Evolutionary conservation across 2,113 vertebrate species (phyloP).

Genomic region (Aix galericulata): DNA sequence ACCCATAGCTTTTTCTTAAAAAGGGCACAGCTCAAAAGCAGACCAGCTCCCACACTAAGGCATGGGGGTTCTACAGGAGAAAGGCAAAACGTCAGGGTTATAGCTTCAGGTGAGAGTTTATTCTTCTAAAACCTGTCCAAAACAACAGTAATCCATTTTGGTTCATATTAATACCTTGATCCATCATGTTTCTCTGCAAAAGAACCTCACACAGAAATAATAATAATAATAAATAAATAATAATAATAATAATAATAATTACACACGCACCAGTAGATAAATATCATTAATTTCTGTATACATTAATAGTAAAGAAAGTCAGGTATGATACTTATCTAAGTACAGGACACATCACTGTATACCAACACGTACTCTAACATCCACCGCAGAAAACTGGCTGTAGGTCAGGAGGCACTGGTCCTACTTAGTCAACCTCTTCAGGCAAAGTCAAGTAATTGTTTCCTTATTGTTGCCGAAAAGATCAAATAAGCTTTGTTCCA

Average conservation of each 20-base stretch:
- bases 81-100: background rate
- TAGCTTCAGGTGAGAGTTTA: background rate
- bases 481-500: background rate
- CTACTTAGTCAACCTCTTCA: background rate
- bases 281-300: background rate
- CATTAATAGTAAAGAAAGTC: background rate
- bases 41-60: background rate
- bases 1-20: background rate
- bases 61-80: background rate
- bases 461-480: background rate
- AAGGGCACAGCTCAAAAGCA: background rate
- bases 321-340: background rate
- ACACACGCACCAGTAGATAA: background rate
- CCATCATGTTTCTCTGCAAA: background rate
- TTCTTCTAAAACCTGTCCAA: background rate
- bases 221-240: no score
- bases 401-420: background rate
- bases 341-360: background rate
- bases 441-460: background rate
- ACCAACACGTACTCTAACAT: background rate
- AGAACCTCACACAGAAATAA: background rate
- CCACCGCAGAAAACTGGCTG: background rate
- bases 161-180: background rate
- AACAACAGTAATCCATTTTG: background rate
- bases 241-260: background rate